Conservation (phyloP, 1,140 invertebrate genomes). For the Nomia melanderi region DNA sequence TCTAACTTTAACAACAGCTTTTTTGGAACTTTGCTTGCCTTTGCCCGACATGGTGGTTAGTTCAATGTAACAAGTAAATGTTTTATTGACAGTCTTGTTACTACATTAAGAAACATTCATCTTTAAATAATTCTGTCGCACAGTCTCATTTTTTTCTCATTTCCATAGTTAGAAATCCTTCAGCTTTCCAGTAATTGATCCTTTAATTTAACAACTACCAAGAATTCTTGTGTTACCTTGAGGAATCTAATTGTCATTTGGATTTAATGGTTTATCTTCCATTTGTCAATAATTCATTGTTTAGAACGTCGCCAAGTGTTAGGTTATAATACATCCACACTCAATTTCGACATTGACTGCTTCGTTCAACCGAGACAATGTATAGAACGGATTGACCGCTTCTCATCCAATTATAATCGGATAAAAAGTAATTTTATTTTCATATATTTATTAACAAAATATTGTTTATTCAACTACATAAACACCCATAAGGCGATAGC, state of each 20-base stretch:
- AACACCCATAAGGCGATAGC: background rate
- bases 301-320: background rate
- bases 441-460: background rate
- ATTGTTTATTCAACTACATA: slow-evolving; percentile 11
- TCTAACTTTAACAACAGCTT: slow-evolving; percentile 72
- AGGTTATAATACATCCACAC: slow-evolving; percentile 28
- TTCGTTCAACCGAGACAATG: background rate
- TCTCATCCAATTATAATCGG: background rate
- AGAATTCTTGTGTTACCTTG: background rate
- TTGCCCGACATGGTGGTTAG: slow-evolving; percentile 76
- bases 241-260: background rate
- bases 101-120: slow-evolving; percentile 14
- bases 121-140: background rate
- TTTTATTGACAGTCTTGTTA: too few relatives aligned
- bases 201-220: background rate
- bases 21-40: slow-evolving; percentile 79
- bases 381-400: background rate
- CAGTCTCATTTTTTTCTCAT: background rate
- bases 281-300: background rate
- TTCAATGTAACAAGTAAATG: background rate
- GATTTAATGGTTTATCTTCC: background rate
- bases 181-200: background rate
- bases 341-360: background rate
- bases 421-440: background rate
- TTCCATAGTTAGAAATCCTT: background rate